Base-by-base conservation (phyloP, 2,797 vertebrate species). In the Lepus oiostolus region DNA sequence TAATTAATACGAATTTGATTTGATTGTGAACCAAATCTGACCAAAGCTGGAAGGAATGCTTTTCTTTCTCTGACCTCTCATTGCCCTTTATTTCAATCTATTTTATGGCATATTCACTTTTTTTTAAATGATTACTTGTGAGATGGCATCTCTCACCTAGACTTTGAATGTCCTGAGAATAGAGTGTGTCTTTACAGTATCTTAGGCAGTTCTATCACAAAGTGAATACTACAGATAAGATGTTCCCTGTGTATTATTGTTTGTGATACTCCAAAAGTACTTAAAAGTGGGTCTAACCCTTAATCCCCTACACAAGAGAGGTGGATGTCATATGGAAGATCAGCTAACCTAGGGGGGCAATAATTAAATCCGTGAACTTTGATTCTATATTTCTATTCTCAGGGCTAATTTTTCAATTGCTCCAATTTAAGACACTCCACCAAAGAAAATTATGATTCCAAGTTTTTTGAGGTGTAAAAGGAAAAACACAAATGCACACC, bases 1-100 rank as follows among this genome's bases (percentile, higher is more conserved):
- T 72, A 89, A 82, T 88, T 85, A 94, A 76, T 87, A 90, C 92
- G 63, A 89, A 93, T 74, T 90, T 82, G 4, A 74, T 90, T 86
- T 74, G n/a, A 85, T 6, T 93, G 52, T 88, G 24, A n/a, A 88
- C 52, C 68, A 70, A 94, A 81, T 74, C 16, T 47, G 58, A 76
- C 70, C 74, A 96, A 88, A 88, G 30, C 65, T 75, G 50, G 35
- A 95, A 93, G 42, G 24, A 88, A 72, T 2, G 35, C 32, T 38
- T 92, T 74, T 90, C 67, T 70, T 38, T 60, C 21, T 90, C 71
- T 90, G 84, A 92, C 4, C 35, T 94, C n/a, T 88, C 22, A 79
- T 2, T 68, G 35, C 5, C 83, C 17, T 82, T 92, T 52, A 24
- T 63, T 87, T 82, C 50, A 26, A 76, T 38, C 17, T 32, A 63